Evolutionary conservation across 2,888 invertebrate species (phyloP).

Genomic region (Macaria notata): DNA sequence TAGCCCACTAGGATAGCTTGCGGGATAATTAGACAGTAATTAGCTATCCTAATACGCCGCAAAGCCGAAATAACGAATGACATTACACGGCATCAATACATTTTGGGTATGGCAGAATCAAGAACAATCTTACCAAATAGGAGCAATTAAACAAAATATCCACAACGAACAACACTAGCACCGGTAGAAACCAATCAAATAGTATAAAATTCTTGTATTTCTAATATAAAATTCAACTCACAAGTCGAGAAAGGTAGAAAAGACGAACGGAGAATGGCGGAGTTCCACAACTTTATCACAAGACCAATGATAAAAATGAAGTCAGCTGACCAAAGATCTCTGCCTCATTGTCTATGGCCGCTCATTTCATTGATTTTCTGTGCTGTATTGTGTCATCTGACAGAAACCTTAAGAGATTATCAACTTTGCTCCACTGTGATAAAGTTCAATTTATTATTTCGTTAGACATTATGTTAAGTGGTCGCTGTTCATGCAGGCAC

Average conservation of each 20-base stretch:
- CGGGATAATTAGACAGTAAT: not conserved
- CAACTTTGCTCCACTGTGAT: too few relatives aligned
- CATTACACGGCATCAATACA: conserved; percentile 43
- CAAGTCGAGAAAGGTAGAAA: conserved; percentile 76
- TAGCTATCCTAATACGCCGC: conserved; percentile 15
- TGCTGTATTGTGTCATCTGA: conserved; percentile 2
- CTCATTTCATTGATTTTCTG: conserved; percentile 60
- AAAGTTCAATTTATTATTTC: too few relatives aligned
- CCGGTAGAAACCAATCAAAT: conserved; percentile 42
- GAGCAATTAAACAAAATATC: conserved; percentile 37
- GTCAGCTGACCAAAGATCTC: conserved; percentile 79
- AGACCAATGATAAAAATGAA: conserved; percentile 80
- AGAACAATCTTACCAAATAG: conserved; percentile 54
- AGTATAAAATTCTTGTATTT: conserved; percentile 40
- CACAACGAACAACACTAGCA: conserved; percentile 57
- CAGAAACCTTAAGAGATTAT: not conserved
- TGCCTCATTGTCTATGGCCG: conserved; percentile 59
- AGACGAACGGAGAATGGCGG: conserved; percentile 81
- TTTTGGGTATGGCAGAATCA: conserved; percentile 51
- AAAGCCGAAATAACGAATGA: conserved; percentile 40
- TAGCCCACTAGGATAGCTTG: not conserved
- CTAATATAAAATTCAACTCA: conserved; percentile 68
- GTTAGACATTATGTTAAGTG: too few relatives aligned
- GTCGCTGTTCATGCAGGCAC: too few relatives aligned
- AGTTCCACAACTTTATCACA: conserved; percentile 79